phyloP scores from a whole-genome alignment of 2,113 vertebrate genomes.

The Megaptera novaeangliae region DNA sequence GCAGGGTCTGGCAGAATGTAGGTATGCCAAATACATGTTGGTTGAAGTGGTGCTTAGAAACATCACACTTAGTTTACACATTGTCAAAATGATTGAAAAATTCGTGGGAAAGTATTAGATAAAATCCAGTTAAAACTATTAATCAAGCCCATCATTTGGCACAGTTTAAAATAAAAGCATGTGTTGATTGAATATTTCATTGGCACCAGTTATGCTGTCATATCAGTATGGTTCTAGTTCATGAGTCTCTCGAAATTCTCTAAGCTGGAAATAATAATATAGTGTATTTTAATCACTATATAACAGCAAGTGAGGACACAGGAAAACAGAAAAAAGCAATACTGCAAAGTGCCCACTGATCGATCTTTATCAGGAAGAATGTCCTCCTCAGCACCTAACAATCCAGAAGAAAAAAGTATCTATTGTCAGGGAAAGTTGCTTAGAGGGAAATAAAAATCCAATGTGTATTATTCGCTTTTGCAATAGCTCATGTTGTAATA shows the following conservation, averaged over 20 bases:
- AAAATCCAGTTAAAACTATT: neutral
- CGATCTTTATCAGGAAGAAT: neutral
- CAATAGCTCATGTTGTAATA: slow-evolving; percentile 63
- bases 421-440: slow-evolving; percentile 50
- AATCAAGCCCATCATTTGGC: neutral
- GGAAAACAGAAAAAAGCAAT: neutral
- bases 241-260: slow-evolving; percentile 17
- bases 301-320: neutral
- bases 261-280: neutral
- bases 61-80: neutral
- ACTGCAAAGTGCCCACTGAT: neutral
- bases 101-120: neutral
- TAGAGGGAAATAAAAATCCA: slow-evolving; percentile 24
- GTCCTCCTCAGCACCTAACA: neutral
- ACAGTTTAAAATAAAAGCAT: slow-evolving; percentile 5
- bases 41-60: neutral
- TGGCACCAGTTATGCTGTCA: neutral
- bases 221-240: neutral
- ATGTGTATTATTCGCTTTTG: slow-evolving; percentile 47
- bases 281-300: slow-evolving; percentile 5
- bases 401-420: neutral
- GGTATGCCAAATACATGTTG: neutral
- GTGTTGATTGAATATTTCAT: slow-evolving; percentile 23
- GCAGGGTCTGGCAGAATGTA: neutral
- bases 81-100: neutral